Evolutionary conservation across 2,888 invertebrate genomes (phyloP), one percentile per base, ranked within the genome.

Genomic region (Homarus gammarus): DNA sequence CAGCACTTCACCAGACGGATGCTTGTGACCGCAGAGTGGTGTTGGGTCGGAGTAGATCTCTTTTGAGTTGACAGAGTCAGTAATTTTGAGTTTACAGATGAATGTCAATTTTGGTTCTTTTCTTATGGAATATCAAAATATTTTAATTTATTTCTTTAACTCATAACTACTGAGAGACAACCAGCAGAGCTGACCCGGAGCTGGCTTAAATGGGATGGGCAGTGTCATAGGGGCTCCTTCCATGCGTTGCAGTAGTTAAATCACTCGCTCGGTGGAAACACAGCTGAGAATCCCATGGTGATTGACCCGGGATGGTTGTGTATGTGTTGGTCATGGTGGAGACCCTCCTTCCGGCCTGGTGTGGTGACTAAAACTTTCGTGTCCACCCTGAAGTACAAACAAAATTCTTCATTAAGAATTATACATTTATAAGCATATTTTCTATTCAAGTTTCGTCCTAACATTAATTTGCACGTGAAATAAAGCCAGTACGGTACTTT

Each of bases 1-100:
- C 88, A 89, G 88, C 88, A 89, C 88, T 89, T 84, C 88, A 89
- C 84, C 83, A 84, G 64, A 56, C 68, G 84, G 88, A 84, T 84
- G 78, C 49, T 84, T 89, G 88, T 78, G 83, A 89, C 88, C 84
- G 88, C 78, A 38, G 73, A 81, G 72, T 75, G 82, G 82, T 86
- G 78, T 56, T 79, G 86, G 86, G 72, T 79, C 79, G 72, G 70
- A 70, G 27, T 38, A 79, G 40, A 33, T 86, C 85, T 78, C 86
- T 38, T 40, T 15, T 64, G 31, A 64, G 56, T 56, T 75, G 64
- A 77, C 56, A 78, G n/a, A 44, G 40, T 79, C 86, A 87, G 79
- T 56, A 79, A 87, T 83, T 83, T 72, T 44, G 61, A 81, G 81
- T 64, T 22, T 15, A 44, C n/a, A 79, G 8, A 6, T 56, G 75